Evolutionary conservation across 2,888 invertebrate species (phyloP).

Genomic region (Anticlea derivata): DNA sequence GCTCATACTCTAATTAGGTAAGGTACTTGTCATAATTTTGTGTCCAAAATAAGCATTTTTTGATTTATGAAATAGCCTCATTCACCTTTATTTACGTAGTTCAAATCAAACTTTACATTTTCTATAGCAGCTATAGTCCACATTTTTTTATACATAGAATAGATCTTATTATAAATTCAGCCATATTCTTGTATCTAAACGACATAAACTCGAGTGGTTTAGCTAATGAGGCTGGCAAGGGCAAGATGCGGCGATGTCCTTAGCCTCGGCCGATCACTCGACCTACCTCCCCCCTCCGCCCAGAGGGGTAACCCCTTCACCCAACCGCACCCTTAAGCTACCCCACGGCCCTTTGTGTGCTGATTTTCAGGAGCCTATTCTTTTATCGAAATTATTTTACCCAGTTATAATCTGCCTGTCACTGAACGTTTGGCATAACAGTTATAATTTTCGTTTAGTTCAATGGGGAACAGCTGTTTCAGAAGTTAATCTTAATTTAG

Average conservation of each 20-base stretch:
- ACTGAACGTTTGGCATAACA: conserved; percentile 10
- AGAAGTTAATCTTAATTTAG: background rate
- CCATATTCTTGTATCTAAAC: conserved; percentile 42
- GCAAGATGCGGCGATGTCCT: conserved; percentile 64
- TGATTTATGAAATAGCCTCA: background rate
- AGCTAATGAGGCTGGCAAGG: conserved; percentile 60
- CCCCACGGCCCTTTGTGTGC: conserved; percentile 42
- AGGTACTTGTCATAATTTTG: no score
- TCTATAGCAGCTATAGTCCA: no score
- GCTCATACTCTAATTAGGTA: no score
- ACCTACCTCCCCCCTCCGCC: conserved; percentile 42
- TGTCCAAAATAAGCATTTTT: no score
- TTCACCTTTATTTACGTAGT: background rate
- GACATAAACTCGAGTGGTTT: conserved; percentile 54
- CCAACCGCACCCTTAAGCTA: conserved; percentile 32
- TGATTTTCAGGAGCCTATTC: conserved; percentile 43
- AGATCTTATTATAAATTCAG: conserved; percentile 19
- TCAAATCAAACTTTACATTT: background rate
- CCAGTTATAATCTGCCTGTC: conserved; percentile 22
- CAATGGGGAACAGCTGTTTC: background rate
- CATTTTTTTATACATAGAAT: background rate
- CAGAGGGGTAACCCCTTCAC: conserved; percentile 27
- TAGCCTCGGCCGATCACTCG: conserved; percentile 65
- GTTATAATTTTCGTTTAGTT: conserved; percentile 7
- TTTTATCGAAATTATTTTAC: conserved; percentile 41